These are phyloP conservation scores for Numida meleagris DNA, from an alignment of 2,113 vertebrate species.

Conservation along the genomic window DNA sequence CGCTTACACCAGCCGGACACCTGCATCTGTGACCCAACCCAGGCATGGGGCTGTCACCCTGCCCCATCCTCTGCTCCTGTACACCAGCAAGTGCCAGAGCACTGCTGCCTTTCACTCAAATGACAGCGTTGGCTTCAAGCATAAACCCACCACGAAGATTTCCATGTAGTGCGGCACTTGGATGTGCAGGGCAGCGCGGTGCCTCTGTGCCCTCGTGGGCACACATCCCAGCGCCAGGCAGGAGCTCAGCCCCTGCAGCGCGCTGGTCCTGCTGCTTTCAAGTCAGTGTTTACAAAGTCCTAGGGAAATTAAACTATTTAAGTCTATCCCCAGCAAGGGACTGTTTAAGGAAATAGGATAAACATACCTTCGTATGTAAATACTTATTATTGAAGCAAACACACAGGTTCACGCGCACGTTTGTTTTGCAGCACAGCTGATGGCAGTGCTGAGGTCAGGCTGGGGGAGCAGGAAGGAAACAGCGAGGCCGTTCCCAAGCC, in stretches of 20 bases:
- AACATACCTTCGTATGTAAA: neutral
- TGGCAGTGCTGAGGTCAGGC: neutral
- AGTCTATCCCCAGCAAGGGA: neutral
- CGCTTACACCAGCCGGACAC: neutral
- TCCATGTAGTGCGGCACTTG: neutral
- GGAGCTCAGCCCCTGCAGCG: neutral
- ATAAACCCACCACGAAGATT: neutral
- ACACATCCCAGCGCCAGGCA: neutral
- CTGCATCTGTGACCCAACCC: neutral
- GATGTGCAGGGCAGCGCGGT: neutral
- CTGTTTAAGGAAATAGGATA: neutral
- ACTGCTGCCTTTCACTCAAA: neutral
- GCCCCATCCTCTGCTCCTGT: neutral
- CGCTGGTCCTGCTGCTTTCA: neutral
- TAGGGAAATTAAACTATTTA: neutral
- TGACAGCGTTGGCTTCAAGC: neutral
- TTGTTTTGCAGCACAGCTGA: neutral
- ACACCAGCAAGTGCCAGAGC: neutral
- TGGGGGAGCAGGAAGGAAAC: neutral
- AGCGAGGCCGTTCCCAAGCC: neutral
- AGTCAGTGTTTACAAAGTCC: conserved; percentile 12
- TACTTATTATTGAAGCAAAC: neutral
- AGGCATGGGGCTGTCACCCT: neutral
- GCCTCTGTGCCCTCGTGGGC: neutral
- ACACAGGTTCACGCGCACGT: neutral